These are phyloP conservation scores for Passer montanus DNA, from an alignment of 2,113 vertebrate species.

Conservation along the genomic window DNA sequence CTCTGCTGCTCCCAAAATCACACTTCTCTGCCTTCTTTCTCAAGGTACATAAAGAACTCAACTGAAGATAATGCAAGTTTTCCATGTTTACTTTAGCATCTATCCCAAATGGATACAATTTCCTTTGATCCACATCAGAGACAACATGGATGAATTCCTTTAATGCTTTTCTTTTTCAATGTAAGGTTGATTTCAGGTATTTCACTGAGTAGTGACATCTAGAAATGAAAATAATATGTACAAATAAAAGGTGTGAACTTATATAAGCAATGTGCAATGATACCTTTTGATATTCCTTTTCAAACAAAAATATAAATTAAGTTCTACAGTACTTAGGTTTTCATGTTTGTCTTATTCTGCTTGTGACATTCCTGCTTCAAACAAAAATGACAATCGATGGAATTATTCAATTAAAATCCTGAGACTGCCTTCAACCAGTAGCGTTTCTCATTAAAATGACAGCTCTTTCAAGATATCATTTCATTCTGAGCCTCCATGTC, in stretches of 20 bases:
- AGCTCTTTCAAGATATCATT: background rate
- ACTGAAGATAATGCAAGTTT: background rate
- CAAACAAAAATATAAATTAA: background rate
- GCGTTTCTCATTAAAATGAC: background rate
- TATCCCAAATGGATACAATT: background rate
- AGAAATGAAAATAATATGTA: background rate
- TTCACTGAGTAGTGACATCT: background rate
- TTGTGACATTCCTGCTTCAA: background rate
- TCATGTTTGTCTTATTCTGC: background rate
- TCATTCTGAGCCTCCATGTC: background rate
- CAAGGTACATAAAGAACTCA: background rate
- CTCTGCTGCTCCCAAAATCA: background rate
- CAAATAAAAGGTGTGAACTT: background rate
- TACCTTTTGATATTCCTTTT: background rate
- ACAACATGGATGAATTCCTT: background rate
- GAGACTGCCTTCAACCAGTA: background rate
- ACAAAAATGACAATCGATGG: background rate
- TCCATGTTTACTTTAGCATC: background rate
- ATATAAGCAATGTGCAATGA: background rate
- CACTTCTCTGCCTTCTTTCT: background rate
- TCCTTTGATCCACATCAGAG: background rate
- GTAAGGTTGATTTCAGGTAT: background rate
- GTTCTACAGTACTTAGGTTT: background rate
- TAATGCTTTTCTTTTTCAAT: background rate
- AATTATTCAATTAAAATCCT: background rate